Conservation (phyloP, 2,113 vertebrate species). For the Oreochromis spilurus region DNA sequence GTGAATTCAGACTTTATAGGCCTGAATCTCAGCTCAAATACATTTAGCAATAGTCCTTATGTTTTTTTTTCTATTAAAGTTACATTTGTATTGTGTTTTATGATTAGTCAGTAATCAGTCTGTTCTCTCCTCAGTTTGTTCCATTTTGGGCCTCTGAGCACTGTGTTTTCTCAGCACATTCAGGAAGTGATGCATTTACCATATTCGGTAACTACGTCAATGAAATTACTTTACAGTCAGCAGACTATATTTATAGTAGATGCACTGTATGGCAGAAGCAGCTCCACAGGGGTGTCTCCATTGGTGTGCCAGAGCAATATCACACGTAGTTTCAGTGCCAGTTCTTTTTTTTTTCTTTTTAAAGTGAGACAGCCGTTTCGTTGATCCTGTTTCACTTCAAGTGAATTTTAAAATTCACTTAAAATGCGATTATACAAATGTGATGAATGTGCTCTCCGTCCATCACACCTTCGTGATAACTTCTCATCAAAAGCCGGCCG, state of each 20-base stretch:
- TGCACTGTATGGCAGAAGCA: slow-evolving; percentile 52
- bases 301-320: slow-evolving; percentile 43
- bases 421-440: not conserved
- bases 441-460: not conserved
- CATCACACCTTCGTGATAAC: not conserved
- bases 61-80: not conserved
- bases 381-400: not conserved
- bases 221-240: slow-evolving; percentile 64
- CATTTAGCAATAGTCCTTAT: not conserved
- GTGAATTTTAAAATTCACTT: not conserved
- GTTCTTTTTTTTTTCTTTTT: not conserved
- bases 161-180: slow-evolving; percentile 19
- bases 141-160: not conserved
- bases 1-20: not conserved
- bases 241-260: slow-evolving; percentile 57
- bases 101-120: not conserved
- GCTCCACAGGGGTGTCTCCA: slow-evolving; percentile 51
- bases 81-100: slow-evolving; percentile 9
- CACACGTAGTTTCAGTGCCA: slow-evolving; percentile 36
- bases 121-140: not conserved
- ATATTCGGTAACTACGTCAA: slow-evolving; percentile 54
- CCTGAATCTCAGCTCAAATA: not conserved
- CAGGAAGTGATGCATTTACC: slow-evolving; percentile 49
- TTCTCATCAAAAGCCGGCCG: not conserved
- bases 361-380: not conserved